These are phyloP conservation scores for Mechanitis mazaeus DNA, from an alignment of 2,888 invertebrate species.

Conservation along the genomic window DNA sequence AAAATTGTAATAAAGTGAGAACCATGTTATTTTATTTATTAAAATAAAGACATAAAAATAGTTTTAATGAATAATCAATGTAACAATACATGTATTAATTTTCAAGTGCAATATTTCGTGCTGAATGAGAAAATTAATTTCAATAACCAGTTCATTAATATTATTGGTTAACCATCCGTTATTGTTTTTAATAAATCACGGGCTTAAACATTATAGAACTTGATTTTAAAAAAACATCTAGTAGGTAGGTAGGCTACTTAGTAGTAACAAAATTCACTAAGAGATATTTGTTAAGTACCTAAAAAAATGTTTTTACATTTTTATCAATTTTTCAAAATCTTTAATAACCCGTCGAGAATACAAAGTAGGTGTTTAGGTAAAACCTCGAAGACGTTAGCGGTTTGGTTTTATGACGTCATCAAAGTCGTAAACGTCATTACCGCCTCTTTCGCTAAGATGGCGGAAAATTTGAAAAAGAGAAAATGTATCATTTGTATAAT, in stretches of 20 bases:
- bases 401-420: slow-evolving; percentile 42
- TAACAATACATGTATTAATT: not conserved
- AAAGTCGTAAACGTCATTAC: slow-evolving; percentile 58
- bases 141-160: slow-evolving; percentile 23
- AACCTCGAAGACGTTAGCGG: not conserved
- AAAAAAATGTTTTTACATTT: no score
- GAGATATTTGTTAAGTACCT: no score
- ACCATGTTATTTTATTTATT: no score
- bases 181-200: slow-evolving; percentile 17
- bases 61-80: not conserved
- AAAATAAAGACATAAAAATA: no score
- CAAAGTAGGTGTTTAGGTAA: not conserved
- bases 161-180: slow-evolving; percentile 20
- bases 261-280: no score
- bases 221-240: not conserved
- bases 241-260: no score
- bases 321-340: no score
- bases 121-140: slow-evolving; percentile 26
- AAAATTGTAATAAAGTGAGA: not conserved
- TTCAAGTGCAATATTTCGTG: slow-evolving; percentile 16
- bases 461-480: slow-evolving; percentile 52
- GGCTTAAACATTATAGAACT: slow-evolving; percentile 11
- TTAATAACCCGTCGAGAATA: not conserved
- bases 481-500: slow-evolving; percentile 48
- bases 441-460: slow-evolving; percentile 45